Percentiles rank a stretch among this genome's conserved stretches.
phyloP scores from a whole-genome alignment of 2,797 vertebrate genomes.

The Lagocephalus sceleratus region DNA sequence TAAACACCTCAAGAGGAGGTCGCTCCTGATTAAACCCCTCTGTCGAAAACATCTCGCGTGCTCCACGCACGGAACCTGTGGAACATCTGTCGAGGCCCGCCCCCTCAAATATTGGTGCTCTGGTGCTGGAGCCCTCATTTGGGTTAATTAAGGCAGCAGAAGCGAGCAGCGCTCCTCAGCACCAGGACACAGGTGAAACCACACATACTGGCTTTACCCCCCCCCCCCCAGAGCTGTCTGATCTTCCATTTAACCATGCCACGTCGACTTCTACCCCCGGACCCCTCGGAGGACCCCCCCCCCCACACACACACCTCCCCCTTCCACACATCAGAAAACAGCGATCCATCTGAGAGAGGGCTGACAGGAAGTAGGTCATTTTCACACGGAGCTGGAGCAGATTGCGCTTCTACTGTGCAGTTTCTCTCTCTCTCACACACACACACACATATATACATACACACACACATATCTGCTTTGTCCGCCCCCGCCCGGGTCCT shows the following conservation, averaged over 20 bases:
- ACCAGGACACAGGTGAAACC: constrained; percentile 34
- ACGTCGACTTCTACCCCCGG: constrained; percentile 34
- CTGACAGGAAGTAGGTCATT: constrained; percentile 79
- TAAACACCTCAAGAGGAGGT: background rate
- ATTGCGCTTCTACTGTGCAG: constrained; percentile 60
- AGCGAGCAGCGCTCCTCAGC: constrained; percentile 14
- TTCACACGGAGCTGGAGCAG: constrained; percentile 65
- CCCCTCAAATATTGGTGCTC: constrained; percentile 57
- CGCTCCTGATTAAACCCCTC: constrained; percentile 18
- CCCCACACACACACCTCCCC: constrained; percentile 28
- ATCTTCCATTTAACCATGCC: constrained; percentile 56
- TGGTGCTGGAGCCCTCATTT: constrained; percentile 38
- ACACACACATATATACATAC: constrained; percentile 14
- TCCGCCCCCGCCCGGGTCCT: constrained; percentile 56
- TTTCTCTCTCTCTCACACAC: constrained; percentile 26
- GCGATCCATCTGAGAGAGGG: constrained; percentile 59
- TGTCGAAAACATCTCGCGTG: constrained; percentile 31
- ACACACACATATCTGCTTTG: constrained; percentile 40
- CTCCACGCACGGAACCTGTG: constrained; percentile 9
- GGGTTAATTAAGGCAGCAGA: constrained; percentile 46
- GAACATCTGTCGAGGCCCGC: constrained; percentile 50
- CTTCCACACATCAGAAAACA: constrained; percentile 53
- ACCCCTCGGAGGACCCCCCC: constrained; percentile 34
- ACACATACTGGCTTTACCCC: constrained; percentile 27
- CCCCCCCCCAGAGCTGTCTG: constrained; percentile 44